Base-by-base conservation (phyloP, 2,797 vertebrate species). In the Trematomus bernacchii region DNA sequence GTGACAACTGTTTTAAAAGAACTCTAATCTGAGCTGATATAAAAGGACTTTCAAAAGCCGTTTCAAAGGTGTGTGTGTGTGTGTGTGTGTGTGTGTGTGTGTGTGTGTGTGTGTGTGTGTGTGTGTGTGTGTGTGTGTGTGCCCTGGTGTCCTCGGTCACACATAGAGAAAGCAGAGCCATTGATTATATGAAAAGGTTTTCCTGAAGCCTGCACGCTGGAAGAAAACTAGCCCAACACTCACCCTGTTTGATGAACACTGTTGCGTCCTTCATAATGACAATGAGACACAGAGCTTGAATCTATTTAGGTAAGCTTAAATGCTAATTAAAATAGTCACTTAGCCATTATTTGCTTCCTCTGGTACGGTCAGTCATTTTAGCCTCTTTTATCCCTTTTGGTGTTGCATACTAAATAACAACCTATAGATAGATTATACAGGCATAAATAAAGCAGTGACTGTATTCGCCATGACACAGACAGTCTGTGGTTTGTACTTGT, bases 1-100 rank as follows among this genome's bases (percentile, higher is more conserved):
- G 88, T 91, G 89, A 92, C 89, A 92, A 87, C 75, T 83, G 77
- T 89, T 88, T 91, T 82, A 87, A 91, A 90, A 91, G 79, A 84
- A 83, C 82, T 88, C 81, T 89, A 83, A 91, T 91, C 88, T 86
- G 59, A 77, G 82, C 47, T 80, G 76, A 88, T 87, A 86, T 80
- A 89, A 93, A 90, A 79, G 83, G 71, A 82, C 85, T 80, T 85
- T 88, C 76, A 89, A 83, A 89, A 82, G 83, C 80, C 74, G 87
- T 87, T 85, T 87, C 59, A 76, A 58, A 78, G 66, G 77, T 88
- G 47, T 54, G 43, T 57, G 76, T 65, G 21, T 74, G 76, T 13
- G 48, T 52, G 61, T 63, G 53, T 66, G 54, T 55, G 60, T 70
- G 44, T 61, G 70, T 58, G 57, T 53, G 67, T 58, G 42, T 16